Evolutionary conservation across 1,140 invertebrate species (phyloP).

Genomic region (Pomacea maculata): DNA sequence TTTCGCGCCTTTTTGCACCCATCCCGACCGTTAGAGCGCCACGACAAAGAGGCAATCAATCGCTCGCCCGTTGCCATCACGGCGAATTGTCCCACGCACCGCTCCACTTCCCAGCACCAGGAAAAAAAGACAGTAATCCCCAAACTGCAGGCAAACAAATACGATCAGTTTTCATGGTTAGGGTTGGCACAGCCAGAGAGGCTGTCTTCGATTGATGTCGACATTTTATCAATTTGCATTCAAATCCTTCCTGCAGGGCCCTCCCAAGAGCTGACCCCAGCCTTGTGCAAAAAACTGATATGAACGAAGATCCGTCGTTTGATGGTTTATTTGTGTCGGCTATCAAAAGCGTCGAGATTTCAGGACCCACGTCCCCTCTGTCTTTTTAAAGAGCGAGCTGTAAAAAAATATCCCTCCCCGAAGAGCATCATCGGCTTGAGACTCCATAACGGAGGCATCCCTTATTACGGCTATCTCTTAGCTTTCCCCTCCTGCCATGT

Average conservation of each 20-base stretch:
- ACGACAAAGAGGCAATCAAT: constrained; percentile 41
- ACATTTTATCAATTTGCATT: constrained; percentile 37
- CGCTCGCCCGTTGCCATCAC: constrained; percentile 35
- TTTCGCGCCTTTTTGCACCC: constrained; percentile 39
- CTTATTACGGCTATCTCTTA: constrained; percentile 1
- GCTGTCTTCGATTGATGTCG: constrained; percentile 28
- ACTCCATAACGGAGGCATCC: constrained; percentile 15
- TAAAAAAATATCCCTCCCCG: constrained; percentile 16
- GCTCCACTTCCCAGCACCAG: constrained; percentile 20
- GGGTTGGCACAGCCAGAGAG: constrained; percentile 6
- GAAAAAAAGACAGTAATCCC: constrained; percentile 31
- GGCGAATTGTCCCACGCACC: constrained; percentile 24
- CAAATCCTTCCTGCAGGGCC: constrained; percentile 26
- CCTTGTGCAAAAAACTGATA: constrained; percentile 27
- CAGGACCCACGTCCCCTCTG: background rate
- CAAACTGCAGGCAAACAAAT: constrained; percentile 20
- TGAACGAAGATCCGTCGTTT: constrained; percentile 9
- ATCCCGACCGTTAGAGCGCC: constrained; percentile 9
- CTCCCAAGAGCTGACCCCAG: constrained; percentile 12
- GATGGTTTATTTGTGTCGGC: constrained; percentile 30
- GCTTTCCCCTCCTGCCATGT: background rate
- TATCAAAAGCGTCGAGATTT: constrained; percentile 23
- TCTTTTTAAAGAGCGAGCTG: background rate
- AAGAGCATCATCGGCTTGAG: constrained; percentile 17
- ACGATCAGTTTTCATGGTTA: constrained; percentile 10